A percentile compares a stretch with the other conserved stretches of the same genome.
phyloP scores from a whole-genome alignment of 2,888 invertebrate species.

The Trissolcus japonicus region DNA sequence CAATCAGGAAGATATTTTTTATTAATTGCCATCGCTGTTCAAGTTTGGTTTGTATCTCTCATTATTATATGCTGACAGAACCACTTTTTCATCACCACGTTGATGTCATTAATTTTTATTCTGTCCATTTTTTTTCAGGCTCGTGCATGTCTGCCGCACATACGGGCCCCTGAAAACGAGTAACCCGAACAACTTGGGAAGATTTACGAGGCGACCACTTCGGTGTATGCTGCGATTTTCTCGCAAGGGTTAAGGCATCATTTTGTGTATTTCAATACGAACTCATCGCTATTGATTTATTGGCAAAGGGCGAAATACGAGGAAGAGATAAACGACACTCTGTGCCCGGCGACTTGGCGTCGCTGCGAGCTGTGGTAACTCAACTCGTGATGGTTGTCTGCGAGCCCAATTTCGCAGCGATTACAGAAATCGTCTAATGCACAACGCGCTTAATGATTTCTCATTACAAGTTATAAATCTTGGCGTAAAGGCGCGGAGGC shows the following conservation, averaged over 20 bases:
- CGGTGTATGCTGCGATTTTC: slow-evolving; percentile 17
- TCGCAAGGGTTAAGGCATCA: slow-evolving; percentile 20
- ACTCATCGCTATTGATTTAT: slow-evolving; percentile 53
- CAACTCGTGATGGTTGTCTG: slow-evolving; percentile 36
- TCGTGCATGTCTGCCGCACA: too few species aligned
- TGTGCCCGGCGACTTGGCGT: background rate
- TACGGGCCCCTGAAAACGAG: slow-evolving; percentile 23
- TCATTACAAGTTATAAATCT: slow-evolving; percentile 76
- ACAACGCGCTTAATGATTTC: slow-evolving; percentile 75
- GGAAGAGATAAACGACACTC: slow-evolving; percentile 43
- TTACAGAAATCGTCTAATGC: slow-evolving; percentile 76
- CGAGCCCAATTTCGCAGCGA: slow-evolving; percentile 71
- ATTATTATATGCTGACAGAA: too few species aligned
- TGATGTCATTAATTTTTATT: background rate
- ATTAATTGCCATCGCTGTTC: too few species aligned
- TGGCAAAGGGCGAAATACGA: slow-evolving; percentile 29
- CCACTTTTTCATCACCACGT: background rate
- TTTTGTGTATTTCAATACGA: slow-evolving; percentile 41
- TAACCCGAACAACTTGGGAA: slow-evolving; percentile 13
- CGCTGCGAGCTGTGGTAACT: slow-evolving; percentile 14
- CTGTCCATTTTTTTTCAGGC: background rate
- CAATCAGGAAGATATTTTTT: too few species aligned
- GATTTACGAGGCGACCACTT: slow-evolving; percentile 35
- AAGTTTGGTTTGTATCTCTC: too few species aligned
- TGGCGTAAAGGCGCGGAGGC: slow-evolving; percentile 55